Evolutionary conservation across 2,888 invertebrate species (phyloP).

Genomic region (Agrilus cyanescens): DNA sequence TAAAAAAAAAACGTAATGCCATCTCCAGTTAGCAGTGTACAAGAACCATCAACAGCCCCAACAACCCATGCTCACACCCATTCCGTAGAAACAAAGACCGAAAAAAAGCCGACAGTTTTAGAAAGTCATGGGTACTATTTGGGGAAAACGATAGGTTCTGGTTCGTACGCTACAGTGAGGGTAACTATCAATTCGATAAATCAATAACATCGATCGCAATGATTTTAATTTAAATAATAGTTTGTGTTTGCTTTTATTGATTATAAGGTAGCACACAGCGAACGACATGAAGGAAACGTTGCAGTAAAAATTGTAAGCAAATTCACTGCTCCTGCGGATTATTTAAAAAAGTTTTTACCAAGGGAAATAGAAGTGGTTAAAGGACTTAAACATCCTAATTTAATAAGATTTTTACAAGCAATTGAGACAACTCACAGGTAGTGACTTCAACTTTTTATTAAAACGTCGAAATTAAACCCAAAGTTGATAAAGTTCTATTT

Average conservation of each 20-base stretch:
- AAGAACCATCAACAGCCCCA: slow-evolving; percentile 22
- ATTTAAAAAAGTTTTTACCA: slow-evolving; percentile 67
- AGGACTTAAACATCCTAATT: slow-evolving; percentile 64
- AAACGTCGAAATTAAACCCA: background rate
- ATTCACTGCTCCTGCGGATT: slow-evolving; percentile 69
- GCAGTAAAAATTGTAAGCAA: slow-evolving; percentile 78
- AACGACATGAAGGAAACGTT: slow-evolving; percentile 59
- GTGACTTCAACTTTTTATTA: background rate
- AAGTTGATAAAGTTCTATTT: no score
- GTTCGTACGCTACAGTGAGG: slow-evolving; percentile 73
- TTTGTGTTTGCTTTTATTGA: slow-evolving; percentile 21
- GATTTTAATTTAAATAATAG: slow-evolving; percentile 7
- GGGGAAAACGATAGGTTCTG: slow-evolving; percentile 67
- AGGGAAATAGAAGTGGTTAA: slow-evolving; percentile 76
- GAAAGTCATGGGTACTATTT: slow-evolving; percentile 66
- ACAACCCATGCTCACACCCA: slow-evolving; percentile 12
- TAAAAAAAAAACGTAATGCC: slow-evolving; percentile 21
- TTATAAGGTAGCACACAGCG: slow-evolving; percentile 57
- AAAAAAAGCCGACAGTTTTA: slow-evolving; percentile 43
- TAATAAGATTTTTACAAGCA: slow-evolving; percentile 70
- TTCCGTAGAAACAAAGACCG: slow-evolving; percentile 23
- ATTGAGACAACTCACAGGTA: slow-evolving; percentile 77
- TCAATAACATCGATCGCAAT: slow-evolving; percentile 1
- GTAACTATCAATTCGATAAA: slow-evolving; percentile 30
- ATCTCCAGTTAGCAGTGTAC: slow-evolving; percentile 28